Base-by-base conservation (phyloP, 2,888 invertebrate species). In the Terebella lapidaria region DNA sequence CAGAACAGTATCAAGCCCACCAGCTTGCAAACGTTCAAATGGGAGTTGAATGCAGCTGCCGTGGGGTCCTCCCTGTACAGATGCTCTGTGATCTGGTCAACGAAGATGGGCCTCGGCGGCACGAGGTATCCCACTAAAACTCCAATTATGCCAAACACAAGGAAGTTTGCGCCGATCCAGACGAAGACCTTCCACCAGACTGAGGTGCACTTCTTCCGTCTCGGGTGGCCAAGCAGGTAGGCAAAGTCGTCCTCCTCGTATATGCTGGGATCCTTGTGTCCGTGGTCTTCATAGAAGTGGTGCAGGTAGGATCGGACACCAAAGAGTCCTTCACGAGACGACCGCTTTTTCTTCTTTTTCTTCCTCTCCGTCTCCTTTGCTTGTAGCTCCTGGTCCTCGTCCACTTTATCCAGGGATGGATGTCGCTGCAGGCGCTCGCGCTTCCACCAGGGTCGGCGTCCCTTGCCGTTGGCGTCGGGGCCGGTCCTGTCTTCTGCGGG, bases 301-400 rank as follows among this genome's bases (percentile, higher is more conserved):
- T 83, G 82, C 55, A 84, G 73, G 67, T 84, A 83, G n/a, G 82
- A 83, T 59, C 75, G 77, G 24, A 84, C 83, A 10, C 83, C 83
- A 67, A 83, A 83, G 67, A 80, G 79, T n/a, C 54, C 5, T 26
- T 22, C 61, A 2, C 55, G 49, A 47, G 45, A 60, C 15, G 25
- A 5, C n/a, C n/a, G n/a, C n/a, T n/a, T n/a, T n/a, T n/a, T n/a
- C n/a, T n/a, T n/a, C n/a, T n/a, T n/a, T 53, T 26, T 53, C 27
- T 55, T 76, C 74, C 24, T 26, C 29, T 18, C 27, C n/a, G 49
- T 29, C 25, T 29, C 55, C 3, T 49, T 22, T 22, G 45, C 53
- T n/a, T n/a, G 27, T 30, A 3, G 29, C 52, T 59, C 58, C 54
- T n/a, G 15, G 42, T 59, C 64, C 56, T 61, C 65, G 27, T 61